A percentile compares a stretch with the other conserved stretches of the same genome.
Conservation (phyloP, 2,888 invertebrate genomes). For the Seira sanloemensis region DNA sequence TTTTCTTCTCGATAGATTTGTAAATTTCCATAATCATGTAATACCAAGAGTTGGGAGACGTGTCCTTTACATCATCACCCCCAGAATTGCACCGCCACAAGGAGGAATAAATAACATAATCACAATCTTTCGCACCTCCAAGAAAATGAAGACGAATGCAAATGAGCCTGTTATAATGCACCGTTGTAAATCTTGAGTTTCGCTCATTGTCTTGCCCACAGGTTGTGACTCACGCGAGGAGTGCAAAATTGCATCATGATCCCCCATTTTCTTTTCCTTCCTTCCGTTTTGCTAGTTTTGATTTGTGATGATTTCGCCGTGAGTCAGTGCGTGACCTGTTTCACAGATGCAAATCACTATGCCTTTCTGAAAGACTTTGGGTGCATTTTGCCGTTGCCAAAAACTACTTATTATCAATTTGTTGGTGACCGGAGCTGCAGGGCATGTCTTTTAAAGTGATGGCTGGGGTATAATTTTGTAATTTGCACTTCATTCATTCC, state of each 20-base stretch:
- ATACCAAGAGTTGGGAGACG: background rate
- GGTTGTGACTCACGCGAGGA: too few species aligned
- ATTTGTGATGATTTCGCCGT: background rate
- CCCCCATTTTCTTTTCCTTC: background rate
- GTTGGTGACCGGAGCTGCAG: background rate
- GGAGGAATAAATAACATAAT: background rate
- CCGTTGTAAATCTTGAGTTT: too few species aligned
- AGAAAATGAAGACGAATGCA: background rate
- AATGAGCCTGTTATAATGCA: too few species aligned
- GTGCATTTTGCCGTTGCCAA: background rate
- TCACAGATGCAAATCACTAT: background rate
- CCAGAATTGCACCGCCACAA: background rate
- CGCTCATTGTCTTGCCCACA: too few species aligned
- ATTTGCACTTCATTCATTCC: slow-evolving; percentile 20
- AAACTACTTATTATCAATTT: background rate
- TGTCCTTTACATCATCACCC: background rate
- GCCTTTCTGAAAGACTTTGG: background rate
- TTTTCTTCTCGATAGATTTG: background rate
- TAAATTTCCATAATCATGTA: slow-evolving; percentile 36
- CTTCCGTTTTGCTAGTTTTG: background rate
- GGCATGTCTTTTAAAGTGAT: background rate
- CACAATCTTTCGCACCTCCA: background rate
- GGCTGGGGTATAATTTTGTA: background rate
- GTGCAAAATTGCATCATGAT: too few species aligned
- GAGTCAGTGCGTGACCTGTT: background rate